A percentile compares a stretch with the other conserved stretches of the same genome.
phyloP scores from a whole-genome alignment of 2,113 vertebrate species.

The Prunella himalayana region DNA sequence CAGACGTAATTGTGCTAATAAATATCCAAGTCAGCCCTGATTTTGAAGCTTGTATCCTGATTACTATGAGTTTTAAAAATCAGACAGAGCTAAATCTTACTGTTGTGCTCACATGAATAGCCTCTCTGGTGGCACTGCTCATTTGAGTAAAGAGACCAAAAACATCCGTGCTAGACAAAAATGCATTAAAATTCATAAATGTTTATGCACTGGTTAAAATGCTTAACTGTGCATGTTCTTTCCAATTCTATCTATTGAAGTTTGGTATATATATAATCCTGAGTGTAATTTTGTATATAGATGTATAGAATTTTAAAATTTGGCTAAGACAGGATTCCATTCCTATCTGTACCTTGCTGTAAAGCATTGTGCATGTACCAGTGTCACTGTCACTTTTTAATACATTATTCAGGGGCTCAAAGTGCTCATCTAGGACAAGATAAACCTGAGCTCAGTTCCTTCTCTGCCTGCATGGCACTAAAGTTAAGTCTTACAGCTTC shows the following conservation, averaged over 20 bases:
- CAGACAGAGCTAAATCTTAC: not conserved
- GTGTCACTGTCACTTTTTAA: not conserved
- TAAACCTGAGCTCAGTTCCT: not conserved
- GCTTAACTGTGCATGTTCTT: not conserved
- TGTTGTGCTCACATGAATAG: not conserved
- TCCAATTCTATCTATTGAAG: not conserved
- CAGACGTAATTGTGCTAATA: conserved; percentile 35
- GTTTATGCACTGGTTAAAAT: not conserved
- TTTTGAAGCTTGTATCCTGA: conserved; percentile 3
- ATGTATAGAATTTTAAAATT: not conserved
- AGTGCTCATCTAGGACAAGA: not conserved
- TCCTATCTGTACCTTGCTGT: not conserved
- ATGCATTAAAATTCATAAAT: not conserved
- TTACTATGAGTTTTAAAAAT: not conserved
- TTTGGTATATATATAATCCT: not conserved
- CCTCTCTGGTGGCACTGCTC: not conserved
- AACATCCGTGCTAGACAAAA: not conserved
- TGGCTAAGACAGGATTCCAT: not conserved
- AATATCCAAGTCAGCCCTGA: conserved; percentile 1
- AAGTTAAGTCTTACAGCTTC: not conserved
- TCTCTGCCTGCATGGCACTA: not conserved
- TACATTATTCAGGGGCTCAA: not conserved
- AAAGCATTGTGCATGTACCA: fast-evolving
- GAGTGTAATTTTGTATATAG: not conserved
- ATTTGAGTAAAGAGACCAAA: not conserved